phyloP scores from a whole-genome alignment of 2,888 invertebrate genomes.

The Girardia tigrina region DNA sequence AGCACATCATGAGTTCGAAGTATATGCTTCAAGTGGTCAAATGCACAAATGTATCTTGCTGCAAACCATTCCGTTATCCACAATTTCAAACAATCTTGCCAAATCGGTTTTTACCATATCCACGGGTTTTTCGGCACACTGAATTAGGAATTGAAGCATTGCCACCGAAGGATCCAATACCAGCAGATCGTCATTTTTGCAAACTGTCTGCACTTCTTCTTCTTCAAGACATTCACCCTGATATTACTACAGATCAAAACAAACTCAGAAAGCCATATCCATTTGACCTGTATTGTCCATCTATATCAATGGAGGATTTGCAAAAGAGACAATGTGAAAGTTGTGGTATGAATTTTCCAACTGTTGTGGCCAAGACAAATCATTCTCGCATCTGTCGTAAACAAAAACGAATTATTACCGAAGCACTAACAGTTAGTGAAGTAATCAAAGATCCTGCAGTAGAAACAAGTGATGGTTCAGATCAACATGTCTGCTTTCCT shows the following conservation, averaged over 20 bases:
- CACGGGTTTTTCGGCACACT: background rate
- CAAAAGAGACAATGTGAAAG: background rate
- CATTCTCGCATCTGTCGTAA: conserved; percentile 17
- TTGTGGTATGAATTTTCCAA: conserved; percentile 23
- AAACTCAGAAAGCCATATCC: background rate
- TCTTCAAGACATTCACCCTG: background rate
- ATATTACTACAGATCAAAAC: background rate
- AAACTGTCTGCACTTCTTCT: background rate
- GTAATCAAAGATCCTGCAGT: background rate
- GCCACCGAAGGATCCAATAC: background rate
- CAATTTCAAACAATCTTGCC: background rate
- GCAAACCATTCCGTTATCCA: conserved; percentile 9
- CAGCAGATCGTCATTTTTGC: background rate
- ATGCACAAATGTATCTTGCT: background rate
- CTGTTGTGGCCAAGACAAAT: conserved; percentile 17
- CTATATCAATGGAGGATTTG: background rate
- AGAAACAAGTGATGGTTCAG: background rate
- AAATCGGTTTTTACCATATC: background rate
- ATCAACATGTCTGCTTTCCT: background rate
- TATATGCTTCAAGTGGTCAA: conserved; percentile 20
- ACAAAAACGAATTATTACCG: background rate
- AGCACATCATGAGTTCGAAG: conserved; percentile 13
- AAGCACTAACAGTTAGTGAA: background rate
- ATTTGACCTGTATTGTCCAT: conserved; percentile 7
- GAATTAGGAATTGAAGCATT: background rate